Evolutionary conservation across 2,113 vertebrate species (phyloP).

Genomic region (Anser brachyrhynchus): DNA sequence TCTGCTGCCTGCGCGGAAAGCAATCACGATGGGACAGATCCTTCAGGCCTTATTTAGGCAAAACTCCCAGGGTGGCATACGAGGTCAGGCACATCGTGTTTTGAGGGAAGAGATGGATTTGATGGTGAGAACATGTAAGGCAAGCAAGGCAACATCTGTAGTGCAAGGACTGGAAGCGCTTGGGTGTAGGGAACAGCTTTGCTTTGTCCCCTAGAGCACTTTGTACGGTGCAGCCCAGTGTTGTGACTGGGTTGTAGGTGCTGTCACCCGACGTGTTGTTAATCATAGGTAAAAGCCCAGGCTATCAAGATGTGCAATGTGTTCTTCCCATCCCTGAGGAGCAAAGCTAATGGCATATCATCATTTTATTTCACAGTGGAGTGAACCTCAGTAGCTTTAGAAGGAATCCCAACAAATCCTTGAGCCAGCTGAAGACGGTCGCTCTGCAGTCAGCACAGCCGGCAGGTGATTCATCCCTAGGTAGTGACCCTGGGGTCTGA

Average conservation of each 20-base stretch:
- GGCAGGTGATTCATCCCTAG: neutral
- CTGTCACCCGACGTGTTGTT: neutral
- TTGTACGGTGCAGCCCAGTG: rapidly evolving
- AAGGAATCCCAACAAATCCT: neutral
- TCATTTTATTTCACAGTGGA: neutral
- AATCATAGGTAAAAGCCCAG: neutral
- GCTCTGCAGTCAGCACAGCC: neutral
- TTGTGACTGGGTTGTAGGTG: neutral
- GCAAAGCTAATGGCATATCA: neutral
- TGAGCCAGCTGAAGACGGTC: neutral
- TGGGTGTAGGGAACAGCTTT: neutral
- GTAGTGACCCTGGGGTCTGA: neutral
- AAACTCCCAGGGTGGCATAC: neutral
- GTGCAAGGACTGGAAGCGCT: neutral
- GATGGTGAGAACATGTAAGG: neutral
- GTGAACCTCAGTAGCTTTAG: neutral
- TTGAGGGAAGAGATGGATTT: neutral
- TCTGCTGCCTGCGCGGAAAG: constrained; percentile 41
- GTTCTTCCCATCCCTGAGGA: neutral
- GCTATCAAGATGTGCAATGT: neutral
- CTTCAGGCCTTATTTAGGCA: constrained; percentile 7
- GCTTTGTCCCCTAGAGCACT: neutral
- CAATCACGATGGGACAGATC: neutral
- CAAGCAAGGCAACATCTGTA: neutral
- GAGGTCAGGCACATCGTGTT: neutral